Conservation (phyloP, 2,888 invertebrate genomes). For the Elmis aenea region DNA sequence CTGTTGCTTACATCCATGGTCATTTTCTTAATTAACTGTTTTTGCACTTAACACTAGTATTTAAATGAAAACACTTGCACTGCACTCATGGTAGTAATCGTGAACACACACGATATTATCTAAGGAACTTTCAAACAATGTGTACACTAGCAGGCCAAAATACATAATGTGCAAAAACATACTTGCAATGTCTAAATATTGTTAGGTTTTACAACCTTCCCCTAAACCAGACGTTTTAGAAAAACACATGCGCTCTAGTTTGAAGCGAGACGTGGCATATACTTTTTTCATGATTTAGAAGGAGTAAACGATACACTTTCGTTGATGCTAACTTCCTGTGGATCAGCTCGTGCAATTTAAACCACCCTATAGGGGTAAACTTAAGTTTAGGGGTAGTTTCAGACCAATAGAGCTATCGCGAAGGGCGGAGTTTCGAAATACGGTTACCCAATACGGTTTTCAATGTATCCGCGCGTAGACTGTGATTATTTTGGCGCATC, state of each 20-base stretch:
- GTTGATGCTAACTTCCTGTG: conserved; percentile 23
- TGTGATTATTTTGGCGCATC: conserved; percentile 15
- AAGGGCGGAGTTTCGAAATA: conserved; percentile 45
- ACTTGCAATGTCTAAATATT: conserved; percentile 46
- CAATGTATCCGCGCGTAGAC: conserved; percentile 37
- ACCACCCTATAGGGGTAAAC: conserved; percentile 48
- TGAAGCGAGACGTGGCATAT: conserved; percentile 24
- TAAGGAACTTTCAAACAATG: conserved; percentile 27
- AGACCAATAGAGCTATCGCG: conserved; percentile 45
- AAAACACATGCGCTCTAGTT: conserved; percentile 25
- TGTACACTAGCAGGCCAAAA: conserved; percentile 34
- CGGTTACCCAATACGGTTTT: conserved; percentile 50
- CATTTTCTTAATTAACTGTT: conserved; percentile 51
- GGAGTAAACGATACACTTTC: conserved; percentile 21
- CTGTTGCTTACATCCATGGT: conserved; percentile 60
- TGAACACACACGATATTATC: too few relatives aligned
- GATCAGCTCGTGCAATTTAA: conserved; percentile 31
- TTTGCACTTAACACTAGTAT: conserved; percentile 5
- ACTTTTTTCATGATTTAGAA: conserved; percentile 18
- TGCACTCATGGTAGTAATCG: background rate
- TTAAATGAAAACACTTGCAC: conserved; percentile 1
- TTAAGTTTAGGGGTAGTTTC: conserved; percentile 45
- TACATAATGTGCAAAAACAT: conserved; percentile 46
- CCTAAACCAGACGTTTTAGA: conserved; percentile 23
- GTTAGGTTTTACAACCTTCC: conserved; percentile 43